A percentile compares a stretch with the other conserved stretches of the same genome.
Conservation (phyloP, 2,888 invertebrate species). For the Megastigmus dorsalis region DNA sequence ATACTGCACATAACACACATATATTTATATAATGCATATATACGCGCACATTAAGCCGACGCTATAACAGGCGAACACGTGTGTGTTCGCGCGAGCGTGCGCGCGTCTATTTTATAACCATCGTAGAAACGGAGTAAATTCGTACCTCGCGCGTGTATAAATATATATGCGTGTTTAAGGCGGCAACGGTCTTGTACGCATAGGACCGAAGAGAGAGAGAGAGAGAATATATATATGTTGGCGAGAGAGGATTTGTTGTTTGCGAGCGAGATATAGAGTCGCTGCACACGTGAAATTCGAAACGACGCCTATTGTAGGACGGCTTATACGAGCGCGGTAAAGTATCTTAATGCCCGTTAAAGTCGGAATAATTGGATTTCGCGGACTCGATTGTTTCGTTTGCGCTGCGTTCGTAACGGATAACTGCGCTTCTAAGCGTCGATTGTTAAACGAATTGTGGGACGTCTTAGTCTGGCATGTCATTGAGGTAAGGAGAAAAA, state of each 20-base stretch:
- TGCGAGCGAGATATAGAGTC: too few relatives aligned
- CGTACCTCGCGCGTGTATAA: neutral
- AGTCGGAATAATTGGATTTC: slow-evolving; percentile 24
- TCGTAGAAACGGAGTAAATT: too few relatives aligned
- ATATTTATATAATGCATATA: neutral
- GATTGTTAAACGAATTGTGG: too few relatives aligned
- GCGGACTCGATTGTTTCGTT: too few relatives aligned
- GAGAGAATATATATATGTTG: neutral
- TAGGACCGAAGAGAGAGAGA: too few relatives aligned
- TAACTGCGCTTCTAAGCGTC: too few relatives aligned
- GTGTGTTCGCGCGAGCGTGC: neutral
- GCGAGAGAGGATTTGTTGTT: neutral
- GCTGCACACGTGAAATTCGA: slow-evolving; percentile 6
- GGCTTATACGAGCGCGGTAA: neutral
- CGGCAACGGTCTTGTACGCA: too few relatives aligned
- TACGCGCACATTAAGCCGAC: neutral
- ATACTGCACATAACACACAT: neutral
- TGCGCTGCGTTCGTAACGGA: too few relatives aligned
- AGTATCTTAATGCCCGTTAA: slow-evolving; percentile 3
- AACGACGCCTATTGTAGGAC: neutral
- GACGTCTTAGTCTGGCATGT: too few relatives aligned
- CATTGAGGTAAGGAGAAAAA: too few relatives aligned
- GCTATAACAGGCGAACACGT: too few relatives aligned
- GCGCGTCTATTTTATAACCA: neutral
- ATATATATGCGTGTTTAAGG: too few relatives aligned